These are phyloP conservation scores for Luperina nickerlii DNA, from an alignment of 2,888 invertebrate species.

Conservation along the genomic window DNA sequence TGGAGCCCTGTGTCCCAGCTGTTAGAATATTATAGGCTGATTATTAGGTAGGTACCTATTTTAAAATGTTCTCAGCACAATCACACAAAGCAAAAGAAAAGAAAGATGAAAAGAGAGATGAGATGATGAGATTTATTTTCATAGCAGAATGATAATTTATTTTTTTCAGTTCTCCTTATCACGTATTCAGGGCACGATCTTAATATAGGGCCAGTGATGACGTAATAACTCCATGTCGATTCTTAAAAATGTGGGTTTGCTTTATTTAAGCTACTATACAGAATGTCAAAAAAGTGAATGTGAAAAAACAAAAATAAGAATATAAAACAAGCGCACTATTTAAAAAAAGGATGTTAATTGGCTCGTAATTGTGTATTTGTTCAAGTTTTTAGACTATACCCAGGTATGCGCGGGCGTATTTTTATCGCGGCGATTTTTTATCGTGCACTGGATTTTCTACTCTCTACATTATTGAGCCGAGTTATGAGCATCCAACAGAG, in stretches of 20 bases:
- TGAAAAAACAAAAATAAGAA: not conserved
- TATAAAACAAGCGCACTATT: not conserved
- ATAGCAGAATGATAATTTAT: slow-evolving; percentile 23
- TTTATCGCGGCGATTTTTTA: no score
- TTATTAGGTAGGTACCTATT: not conserved
- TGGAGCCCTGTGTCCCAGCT: no score
- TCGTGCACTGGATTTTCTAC: no score
- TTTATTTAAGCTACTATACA: not conserved
- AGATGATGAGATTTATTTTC: slow-evolving; percentile 35
- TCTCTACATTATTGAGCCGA: no score
- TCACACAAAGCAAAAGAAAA: not conserved
- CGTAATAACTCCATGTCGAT: slow-evolving; percentile 23
- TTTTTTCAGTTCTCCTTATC: slow-evolving; percentile 30
- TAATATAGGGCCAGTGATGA: slow-evolving; percentile 42
- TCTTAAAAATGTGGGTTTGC: slow-evolving; percentile 3
- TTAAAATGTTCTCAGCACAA: slow-evolving; percentile 8
- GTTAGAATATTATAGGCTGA: no score
- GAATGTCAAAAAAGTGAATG: no score
- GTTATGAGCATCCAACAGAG: no score
- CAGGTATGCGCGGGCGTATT: no score
- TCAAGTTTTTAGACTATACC: no score
- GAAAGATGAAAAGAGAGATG: no score
- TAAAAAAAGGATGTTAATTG: no score
- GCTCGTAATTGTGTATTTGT: no score
- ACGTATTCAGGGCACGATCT: slow-evolving; percentile 52